Conservation (phyloP, 1,140 invertebrate genomes). For the Calliphora vicina region DNA sequence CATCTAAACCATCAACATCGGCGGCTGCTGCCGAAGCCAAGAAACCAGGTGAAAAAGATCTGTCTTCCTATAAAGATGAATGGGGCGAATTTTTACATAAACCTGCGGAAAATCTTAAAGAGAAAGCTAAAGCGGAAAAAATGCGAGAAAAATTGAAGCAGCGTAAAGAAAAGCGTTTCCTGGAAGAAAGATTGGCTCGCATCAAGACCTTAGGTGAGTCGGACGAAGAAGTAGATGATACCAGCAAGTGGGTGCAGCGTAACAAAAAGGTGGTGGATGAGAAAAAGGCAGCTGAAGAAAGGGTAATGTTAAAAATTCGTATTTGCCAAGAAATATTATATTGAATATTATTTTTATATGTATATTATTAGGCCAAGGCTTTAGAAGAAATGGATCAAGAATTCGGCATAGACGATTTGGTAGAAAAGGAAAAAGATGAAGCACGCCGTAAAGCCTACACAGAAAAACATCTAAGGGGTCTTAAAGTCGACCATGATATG, state of each 20-base stretch:
- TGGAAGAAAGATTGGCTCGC: conserved; percentile 73
- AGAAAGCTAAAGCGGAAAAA: conserved; percentile 82
- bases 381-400: conserved; percentile 94
- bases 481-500: conserved; percentile 88
- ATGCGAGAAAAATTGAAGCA: conserved; percentile 81
- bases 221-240: conserved; percentile 80
- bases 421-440: conserved; percentile 78
- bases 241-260: conserved; percentile 82
- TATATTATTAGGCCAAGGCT: conserved; percentile 77
- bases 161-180: conserved; percentile 80
- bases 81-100: conserved; percentile 93
- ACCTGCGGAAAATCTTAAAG: conserved; percentile 83
- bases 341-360: not conserved
- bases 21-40: conserved; percentile 42
- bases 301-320: conserved; percentile 67
- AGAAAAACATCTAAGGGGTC: conserved; percentile 77
- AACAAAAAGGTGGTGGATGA: conserved; percentile 80
- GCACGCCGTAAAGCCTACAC: conserved; percentile 73
- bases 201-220: conserved; percentile 77
- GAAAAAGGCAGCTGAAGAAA: conserved; percentile 85
- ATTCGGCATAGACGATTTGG: conserved; percentile 87
- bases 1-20: conserved; percentile 43
- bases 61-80: conserved; percentile 75
- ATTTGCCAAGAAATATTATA: not conserved
- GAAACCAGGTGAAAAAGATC: conserved; percentile 62